Evolutionary conservation across 2,888 invertebrate species (phyloP).

Genomic region (Scaptomyza parva): DNA sequence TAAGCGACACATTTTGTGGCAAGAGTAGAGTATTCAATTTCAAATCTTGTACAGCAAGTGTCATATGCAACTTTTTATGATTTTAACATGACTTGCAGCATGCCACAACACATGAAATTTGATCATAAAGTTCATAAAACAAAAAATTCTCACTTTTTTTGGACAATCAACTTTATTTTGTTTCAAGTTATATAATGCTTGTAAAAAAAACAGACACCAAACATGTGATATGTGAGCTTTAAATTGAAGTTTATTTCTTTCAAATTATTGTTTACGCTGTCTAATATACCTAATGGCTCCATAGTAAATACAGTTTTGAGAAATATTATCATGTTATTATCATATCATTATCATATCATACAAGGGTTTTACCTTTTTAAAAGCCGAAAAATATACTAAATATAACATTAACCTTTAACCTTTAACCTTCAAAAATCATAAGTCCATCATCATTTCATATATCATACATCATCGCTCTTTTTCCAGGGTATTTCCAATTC

Average conservation of each 20-base stretch:
- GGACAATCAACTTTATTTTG: neutral
- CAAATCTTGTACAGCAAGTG: slow-evolving; percentile 1
- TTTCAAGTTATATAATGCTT: neutral
- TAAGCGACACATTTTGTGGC: slow-evolving; percentile 2
- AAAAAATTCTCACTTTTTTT: neutral
- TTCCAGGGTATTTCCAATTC: neutral
- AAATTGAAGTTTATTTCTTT: too few species aligned
- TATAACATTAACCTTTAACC: too few species aligned
- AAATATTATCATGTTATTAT: too few species aligned
- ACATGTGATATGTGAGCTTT: neutral
- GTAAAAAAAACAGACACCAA: neutral
- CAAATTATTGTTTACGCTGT: neutral
- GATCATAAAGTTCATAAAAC: neutral
- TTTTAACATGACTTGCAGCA: neutral
- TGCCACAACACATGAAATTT: neutral
- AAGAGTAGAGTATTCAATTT: neutral
- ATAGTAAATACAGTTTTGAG: too few species aligned
- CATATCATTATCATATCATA: too few species aligned
- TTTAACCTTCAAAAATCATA: too few species aligned
- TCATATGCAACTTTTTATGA: neutral
- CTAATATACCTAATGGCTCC: too few species aligned
- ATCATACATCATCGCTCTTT: neutral
- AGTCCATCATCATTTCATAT: neutral
- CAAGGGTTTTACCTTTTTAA: too few species aligned
- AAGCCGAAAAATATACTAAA: too few species aligned